Percentiles rank a stretch among this genome's conserved stretches.
Evolutionary conservation across 2,888 invertebrate genomes (phyloP).

Genomic region (Rhabditoides inermis): DNA sequence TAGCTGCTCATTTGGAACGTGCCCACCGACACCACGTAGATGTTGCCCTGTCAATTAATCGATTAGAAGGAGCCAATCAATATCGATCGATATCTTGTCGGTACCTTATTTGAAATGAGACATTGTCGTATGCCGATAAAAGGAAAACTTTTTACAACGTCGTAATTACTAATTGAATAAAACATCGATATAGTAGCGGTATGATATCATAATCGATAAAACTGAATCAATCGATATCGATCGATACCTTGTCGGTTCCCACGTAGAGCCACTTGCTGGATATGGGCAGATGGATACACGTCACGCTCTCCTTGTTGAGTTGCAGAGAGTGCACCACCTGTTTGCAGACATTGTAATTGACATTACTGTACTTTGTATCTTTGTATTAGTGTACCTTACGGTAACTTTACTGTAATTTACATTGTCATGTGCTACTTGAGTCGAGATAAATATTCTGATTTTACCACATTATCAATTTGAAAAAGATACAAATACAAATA

Average conservation of each 20-base stretch:
- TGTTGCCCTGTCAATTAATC: conserved; percentile 69
- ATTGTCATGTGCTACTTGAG: no score
- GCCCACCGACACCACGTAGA: conserved; percentile 92
- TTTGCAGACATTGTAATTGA: no score
- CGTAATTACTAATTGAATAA: no score
- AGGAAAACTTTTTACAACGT: background rate
- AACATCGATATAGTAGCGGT: no score
- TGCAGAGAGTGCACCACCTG: conserved; percentile 87
- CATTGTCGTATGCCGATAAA: background rate
- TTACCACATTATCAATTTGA: no score
- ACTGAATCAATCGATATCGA: background rate
- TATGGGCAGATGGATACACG: conserved; percentile 84
- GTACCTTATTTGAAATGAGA: background rate
- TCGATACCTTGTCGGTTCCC: conserved; percentile 69
- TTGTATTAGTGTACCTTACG: no score
- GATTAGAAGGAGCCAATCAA: background rate
- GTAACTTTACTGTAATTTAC: no score
- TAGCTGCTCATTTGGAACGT: conserved; percentile 91
- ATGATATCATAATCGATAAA: background rate
- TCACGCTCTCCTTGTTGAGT: conserved; percentile 75
- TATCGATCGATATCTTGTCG: background rate
- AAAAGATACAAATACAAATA: no score
- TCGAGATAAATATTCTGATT: no score
- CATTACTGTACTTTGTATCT: no score
- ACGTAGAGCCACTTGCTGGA: conserved; percentile 97